phyloP scores from a whole-genome alignment of 35 echinoderm and acorn worm species.

The Apostichopus japonicus region DNA sequence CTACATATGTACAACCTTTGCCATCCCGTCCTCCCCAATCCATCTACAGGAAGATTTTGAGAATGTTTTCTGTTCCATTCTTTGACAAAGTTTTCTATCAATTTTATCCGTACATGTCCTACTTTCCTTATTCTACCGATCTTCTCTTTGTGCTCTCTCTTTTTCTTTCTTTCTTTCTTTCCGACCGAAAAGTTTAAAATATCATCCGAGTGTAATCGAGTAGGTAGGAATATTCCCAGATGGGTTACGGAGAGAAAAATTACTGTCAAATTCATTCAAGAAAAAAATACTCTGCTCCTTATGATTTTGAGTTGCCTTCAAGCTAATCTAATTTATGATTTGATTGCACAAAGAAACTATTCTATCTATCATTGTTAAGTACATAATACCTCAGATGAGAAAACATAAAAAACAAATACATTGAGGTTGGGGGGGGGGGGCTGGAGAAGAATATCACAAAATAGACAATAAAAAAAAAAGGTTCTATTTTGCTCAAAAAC shows the following conservation, averaged over 20 bases:
- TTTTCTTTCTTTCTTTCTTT: too few relatives aligned
- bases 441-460: too few relatives aligned
- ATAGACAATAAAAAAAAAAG: not conserved
- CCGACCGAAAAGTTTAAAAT: too few relatives aligned
- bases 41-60: too few relatives aligned
- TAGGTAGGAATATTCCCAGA: not conserved
- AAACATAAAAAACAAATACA: not conserved
- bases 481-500: not conserved
- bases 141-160: too few relatives aligned
- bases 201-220: not conserved
- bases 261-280: not conserved
- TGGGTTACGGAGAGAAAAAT: not conserved
- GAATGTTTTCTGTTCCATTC: too few relatives aligned
- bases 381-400: not conserved
- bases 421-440: not conserved
- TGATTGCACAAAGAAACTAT: not conserved
- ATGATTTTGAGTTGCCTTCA: not conserved
- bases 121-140: too few relatives aligned
- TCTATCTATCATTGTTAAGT: not conserved
- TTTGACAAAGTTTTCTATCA: too few relatives aligned
- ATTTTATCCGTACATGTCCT: too few relatives aligned
- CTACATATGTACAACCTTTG: too few relatives aligned
- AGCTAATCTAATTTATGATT: not conserved
- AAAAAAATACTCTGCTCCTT: not conserved
- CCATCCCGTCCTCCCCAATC: too few relatives aligned